Base-by-base conservation (phyloP, 2,888 invertebrate genomes). In the Pantelozetes paolii region DNA sequence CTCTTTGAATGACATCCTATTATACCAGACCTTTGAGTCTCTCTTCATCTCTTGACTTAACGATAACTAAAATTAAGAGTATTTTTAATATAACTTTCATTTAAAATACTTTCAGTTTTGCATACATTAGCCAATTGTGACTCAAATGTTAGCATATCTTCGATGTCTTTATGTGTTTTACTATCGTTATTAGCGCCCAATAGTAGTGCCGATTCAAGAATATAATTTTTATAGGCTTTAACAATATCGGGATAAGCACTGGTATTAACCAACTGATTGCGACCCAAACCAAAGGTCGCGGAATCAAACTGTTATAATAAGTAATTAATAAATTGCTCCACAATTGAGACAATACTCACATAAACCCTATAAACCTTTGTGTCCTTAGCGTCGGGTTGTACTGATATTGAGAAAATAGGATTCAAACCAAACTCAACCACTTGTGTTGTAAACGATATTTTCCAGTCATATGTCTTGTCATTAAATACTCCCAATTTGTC, bases 1-100 rank as follows among this genome's bases (percentile, higher is more conserved):
- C n/a, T 79, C 78, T 18, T 77, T 75, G 62, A 82, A 74, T 6
- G 80, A 80, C 79, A 81, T 80, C 26, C 79, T 77, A 75, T 82
- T 82, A 78, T 82, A 82, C 69, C 42, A 45, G 26, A 45, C 26
- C 3, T 23, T 77, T 11, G 79, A 78, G 76, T 81, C 79, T 28
- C 82, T 76, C 62, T 81, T 76, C 18, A 77, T 76, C 20, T 78
- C 78, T 26, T 40, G 42, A 2, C 77, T 40, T 45, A 42, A 45
- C 18, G 45, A 45, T 15, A 45, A 18, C 45, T 69, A 8, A 45
- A 69, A 28, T 40, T 36, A 8, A 20, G 15, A 26, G 36, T 40
- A 23, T 26, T 26, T 26, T 26, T 13, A 26, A 18, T 20, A 26
- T 20, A 45, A 28, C 5, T 45, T 28, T 6, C 15, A 20, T 8